Evolutionary conservation across 1,140 invertebrate genomes (phyloP).

Genomic region (Diabrotica undecimpunctata): DNA sequence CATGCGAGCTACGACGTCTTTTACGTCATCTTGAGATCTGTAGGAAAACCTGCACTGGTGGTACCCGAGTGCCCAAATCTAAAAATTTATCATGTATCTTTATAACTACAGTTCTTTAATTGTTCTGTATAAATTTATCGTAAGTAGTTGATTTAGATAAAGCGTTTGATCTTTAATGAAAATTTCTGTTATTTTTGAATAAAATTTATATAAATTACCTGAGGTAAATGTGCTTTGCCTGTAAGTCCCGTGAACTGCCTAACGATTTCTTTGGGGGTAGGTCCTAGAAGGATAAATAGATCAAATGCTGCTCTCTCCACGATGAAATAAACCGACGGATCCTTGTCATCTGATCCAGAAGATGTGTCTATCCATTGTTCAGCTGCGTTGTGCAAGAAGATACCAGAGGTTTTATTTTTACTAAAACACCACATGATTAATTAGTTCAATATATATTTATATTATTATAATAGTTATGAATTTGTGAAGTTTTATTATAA

Average conservation of each 20-base stretch:
- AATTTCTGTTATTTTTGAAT: not conserved
- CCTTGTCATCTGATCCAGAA: constrained; percentile 55
- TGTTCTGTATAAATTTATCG: too few relatives aligned
- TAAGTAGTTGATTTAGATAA: too few relatives aligned
- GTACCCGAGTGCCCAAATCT: constrained; percentile 56
- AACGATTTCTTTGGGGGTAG: constrained; percentile 77
- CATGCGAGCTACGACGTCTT: constrained; percentile 54
- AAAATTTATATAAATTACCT: constrained; percentile 54
- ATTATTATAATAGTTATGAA: too few relatives aligned
- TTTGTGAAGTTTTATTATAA: not conserved
- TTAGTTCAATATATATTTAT: too few relatives aligned
- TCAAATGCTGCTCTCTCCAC: constrained; percentile 93
- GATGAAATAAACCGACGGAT: constrained; percentile 73
- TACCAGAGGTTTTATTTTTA: constrained; percentile 64
- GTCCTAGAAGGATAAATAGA: constrained; percentile 85
- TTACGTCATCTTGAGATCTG: constrained; percentile 70
- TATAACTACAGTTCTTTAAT: too few relatives aligned
- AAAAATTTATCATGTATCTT: constrained; percentile 40
- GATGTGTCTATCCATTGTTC: constrained; percentile 96
- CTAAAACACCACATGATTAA: not conserved
- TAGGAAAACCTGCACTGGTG: constrained; percentile 79
- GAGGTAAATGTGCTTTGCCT: constrained; percentile 58
- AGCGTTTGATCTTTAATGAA: too few relatives aligned
- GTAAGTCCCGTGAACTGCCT: constrained; percentile 82
- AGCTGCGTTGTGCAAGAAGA: constrained; percentile 95